phyloP scores from a whole-genome alignment of 2,113 vertebrate species.

The Xenopus laevis region DNA sequence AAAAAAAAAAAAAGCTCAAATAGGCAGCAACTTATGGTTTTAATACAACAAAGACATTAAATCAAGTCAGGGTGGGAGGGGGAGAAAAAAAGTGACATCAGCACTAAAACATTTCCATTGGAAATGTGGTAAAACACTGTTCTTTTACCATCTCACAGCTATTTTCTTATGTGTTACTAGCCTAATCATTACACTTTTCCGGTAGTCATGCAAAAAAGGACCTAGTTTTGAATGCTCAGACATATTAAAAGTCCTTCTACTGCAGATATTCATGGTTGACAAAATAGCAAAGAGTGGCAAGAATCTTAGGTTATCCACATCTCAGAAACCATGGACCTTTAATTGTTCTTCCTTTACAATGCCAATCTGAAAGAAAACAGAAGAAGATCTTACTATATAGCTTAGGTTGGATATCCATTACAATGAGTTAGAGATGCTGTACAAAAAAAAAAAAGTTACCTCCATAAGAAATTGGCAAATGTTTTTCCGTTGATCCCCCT shows the following conservation, averaged over 20 bases:
- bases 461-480: slow-evolving; percentile 80
- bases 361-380: slow-evolving; percentile 66
- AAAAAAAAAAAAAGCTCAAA: background rate
- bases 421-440: background rate
- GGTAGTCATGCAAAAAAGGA: slow-evolving; percentile 61
- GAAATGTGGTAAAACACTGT: slow-evolving; percentile 69
- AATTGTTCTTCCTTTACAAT: slow-evolving; percentile 86
- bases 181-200: slow-evolving; percentile 58
- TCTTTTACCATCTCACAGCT: slow-evolving; percentile 68
- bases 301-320: slow-evolving; percentile 48
- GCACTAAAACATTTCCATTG: slow-evolving; percentile 73
- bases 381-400: background rate
- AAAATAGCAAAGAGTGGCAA: slow-evolving; percentile 51
- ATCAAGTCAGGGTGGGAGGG: slow-evolving; percentile 46
- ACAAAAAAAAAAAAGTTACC: slow-evolving; percentile 54
- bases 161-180: slow-evolving; percentile 68
- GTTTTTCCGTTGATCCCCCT: slow-evolving; percentile 79
- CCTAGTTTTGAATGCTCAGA: slow-evolving; percentile 53
- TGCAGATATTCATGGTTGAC: slow-evolving; percentile 65
- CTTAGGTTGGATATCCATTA: too few species aligned
- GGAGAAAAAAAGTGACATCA: slow-evolving; percentile 58
- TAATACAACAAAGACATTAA: slow-evolving; percentile 67
- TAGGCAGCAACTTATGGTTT: slow-evolving; percentile 64
- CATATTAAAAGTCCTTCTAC: slow-evolving; percentile 66
- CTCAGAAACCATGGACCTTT: slow-evolving; percentile 84